A percentile compares a stretch with the other conserved stretches of the same genome.
Conservation (phyloP, 2,797 vertebrate genomes). For the Austrolebias charrua region DNA sequence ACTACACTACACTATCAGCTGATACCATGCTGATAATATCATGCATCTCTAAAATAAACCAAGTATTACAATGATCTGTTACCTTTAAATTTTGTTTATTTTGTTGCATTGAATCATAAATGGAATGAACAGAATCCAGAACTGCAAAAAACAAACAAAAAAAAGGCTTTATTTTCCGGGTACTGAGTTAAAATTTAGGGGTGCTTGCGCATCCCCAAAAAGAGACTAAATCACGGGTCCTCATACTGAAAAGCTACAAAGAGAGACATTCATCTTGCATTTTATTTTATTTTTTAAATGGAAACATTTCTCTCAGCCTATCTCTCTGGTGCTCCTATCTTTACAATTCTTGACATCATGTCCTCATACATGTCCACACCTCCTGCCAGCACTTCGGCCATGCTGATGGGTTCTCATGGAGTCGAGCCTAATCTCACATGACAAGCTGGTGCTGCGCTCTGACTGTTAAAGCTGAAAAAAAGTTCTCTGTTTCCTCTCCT, state of each 20-base stretch:
- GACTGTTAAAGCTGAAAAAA: slow-evolving; percentile 17
- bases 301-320: slow-evolving; percentile 6
- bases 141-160: too few species aligned
- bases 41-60: too few species aligned
- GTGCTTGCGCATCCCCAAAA: too few species aligned
- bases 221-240: neutral
- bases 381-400: neutral
- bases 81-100: too few species aligned
- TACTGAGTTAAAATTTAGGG: too few species aligned
- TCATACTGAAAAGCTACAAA: neutral
- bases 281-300: slow-evolving; percentile 8
- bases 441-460: slow-evolving; percentile 18
- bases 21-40: too few species aligned
- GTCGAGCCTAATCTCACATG: slow-evolving; percentile 28
- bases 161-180: too few species aligned
- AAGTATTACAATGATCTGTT: too few species aligned
- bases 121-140: too few species aligned
- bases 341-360: neutral
- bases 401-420: neutral
- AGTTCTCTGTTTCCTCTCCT: slow-evolving; percentile 14
- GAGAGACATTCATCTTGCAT: too few species aligned
- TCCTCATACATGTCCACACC: neutral
- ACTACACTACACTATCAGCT: too few species aligned
- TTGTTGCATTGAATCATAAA: too few species aligned
- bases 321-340: neutral